Conservation (phyloP, 35 echinoderm and acorn worm genomes). For the Strongylocentrotus purpuratus region DNA sequence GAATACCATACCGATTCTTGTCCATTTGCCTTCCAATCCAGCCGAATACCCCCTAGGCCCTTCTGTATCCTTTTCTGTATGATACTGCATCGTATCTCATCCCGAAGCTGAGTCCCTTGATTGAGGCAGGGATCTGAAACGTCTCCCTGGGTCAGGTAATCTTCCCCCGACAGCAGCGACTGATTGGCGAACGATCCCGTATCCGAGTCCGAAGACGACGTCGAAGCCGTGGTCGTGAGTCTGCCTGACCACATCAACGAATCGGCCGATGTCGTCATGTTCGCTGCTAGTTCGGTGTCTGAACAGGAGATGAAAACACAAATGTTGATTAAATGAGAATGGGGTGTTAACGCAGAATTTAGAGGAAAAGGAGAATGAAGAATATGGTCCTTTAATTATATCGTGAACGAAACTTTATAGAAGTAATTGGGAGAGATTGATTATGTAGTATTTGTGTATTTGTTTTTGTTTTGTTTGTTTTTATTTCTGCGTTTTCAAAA, state of each 20-base stretch:
- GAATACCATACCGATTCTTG: neutral
- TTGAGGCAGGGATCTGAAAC: neutral
- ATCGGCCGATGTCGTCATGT: neutral
- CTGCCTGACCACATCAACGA: neutral
- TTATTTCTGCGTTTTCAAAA: too few species aligned
- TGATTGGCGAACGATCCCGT: neutral
- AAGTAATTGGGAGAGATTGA: too few species aligned
- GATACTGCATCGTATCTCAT: constrained; percentile 47
- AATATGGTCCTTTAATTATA: too few species aligned
- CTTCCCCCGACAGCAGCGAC: neutral
- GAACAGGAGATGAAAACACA: neutral
- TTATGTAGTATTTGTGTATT: too few species aligned
- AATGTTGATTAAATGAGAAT: neutral
- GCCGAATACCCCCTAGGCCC: constrained; percentile 30
- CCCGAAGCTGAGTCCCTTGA: neutral
- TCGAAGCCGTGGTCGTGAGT: neutral
- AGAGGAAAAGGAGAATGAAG: too few species aligned
- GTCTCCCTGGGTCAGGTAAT: neutral
- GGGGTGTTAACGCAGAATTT: too few species aligned
- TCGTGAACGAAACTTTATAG: too few species aligned
- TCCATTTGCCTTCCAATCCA: constrained; percentile 30
- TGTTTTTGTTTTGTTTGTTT: too few species aligned
- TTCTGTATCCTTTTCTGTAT: constrained; percentile 39
- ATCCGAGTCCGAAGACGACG: neutral
- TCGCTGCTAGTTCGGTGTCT: neutral